These are phyloP conservation scores for Lipophrys pholis DNA, from an alignment of 2,113 vertebrate species.

Conservation along the genomic window DNA sequence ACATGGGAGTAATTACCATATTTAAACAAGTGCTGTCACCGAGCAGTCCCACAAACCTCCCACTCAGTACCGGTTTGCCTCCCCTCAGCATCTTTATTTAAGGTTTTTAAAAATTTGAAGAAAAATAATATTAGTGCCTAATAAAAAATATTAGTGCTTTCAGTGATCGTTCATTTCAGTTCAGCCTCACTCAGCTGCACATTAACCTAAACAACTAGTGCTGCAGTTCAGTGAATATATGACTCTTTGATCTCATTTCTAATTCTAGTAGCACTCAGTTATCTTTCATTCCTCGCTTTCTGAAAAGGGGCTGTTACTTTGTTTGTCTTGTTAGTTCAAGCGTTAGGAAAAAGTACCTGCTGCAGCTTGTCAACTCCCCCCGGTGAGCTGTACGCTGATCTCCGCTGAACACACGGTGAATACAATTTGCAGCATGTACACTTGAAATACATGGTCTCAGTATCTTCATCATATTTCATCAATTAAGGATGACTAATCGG, in stretches of 20 bases:
- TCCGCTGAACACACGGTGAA: not conserved
- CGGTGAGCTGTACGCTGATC: not conserved
- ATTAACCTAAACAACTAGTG: not conserved
- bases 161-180: not conserved
- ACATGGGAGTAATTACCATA: conserved; percentile 22
- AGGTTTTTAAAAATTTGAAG: not conserved
- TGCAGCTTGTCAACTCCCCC: not conserved
- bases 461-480: not conserved
- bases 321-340: conserved; percentile 29
- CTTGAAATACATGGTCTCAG: not conserved
- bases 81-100: not conserved
- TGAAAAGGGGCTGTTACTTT: conserved; percentile 7
- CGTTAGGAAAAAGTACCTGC: conserved; percentile 11
- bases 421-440: not conserved
- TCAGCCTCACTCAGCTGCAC: not conserved
- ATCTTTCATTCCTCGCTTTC: not conserved
- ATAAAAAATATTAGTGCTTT: not conserved
- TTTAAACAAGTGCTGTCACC: conserved; percentile 12
- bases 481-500: not conserved
- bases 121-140: too few relatives aligned
- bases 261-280: not conserved
- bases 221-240: not conserved
- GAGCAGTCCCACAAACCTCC: conserved; percentile 7
- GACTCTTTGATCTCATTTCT: not conserved
- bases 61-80: not conserved